Evolutionary conservation across 2,888 invertebrate genomes (phyloP), one percentile per base, ranked within the genome.

Genomic region (Euzophera pinguis): DNA sequence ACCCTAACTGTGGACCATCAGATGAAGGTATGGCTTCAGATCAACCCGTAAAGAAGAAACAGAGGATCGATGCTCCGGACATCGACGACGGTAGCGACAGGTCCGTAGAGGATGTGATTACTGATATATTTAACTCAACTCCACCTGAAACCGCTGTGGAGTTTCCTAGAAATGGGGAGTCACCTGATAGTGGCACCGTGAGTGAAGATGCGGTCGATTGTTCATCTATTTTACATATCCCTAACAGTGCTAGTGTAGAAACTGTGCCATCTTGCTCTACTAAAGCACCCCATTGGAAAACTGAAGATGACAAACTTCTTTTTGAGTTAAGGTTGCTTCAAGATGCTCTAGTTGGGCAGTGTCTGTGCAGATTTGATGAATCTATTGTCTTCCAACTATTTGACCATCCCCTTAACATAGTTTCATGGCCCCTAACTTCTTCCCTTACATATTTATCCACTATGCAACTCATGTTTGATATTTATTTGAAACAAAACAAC

Each of bases 41-140:
- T 84, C 96, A 96, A 87, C 96, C 96, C 63, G 94, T 94, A 67
- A 96, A 95, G 78, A 96, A 96, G 90, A 94, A 96, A 77, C 93
- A 94, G 76, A 93, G 95, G 72, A 93, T 95, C 64, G 93, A 94
- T 63, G 91, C 91, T 7, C 92, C 92, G 8, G 91, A 92, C 58
- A 91, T 91, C 47, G 93, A 93, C 60, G 92, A 92, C 59, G 81
- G 76, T 27, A 82, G 85, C 50, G 90, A 90, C 55, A 85, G 88
- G 51, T 92, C 92, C 51, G 80, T 90, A 16, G 91, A 92, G 55
- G 91, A 91, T 58, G 86, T 81, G 47, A 75, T 87, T 34, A 77
- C 81, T 22, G 86, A 89, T 53, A 81, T 89, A 59, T 90, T 83
- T 50, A 85, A 89, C 53, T 69, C 83, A 1, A 77, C 79, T n/a